Evolutionary conservation across 53 echinoderm and acorn worm genomes (phyloP).

Genomic region (Echinometra lucunter): DNA sequence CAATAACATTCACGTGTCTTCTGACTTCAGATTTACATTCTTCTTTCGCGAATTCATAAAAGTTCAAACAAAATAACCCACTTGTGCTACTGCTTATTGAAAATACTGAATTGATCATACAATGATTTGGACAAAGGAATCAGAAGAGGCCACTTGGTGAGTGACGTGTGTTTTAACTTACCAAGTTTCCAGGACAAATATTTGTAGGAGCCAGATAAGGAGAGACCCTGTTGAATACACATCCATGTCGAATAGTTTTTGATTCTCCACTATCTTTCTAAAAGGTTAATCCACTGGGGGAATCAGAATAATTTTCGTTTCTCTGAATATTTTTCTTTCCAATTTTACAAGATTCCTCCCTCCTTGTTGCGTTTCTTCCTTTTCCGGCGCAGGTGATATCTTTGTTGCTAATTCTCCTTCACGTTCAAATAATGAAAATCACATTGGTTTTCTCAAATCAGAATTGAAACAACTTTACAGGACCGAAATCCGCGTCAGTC

Average conservation of each 20-base stretch:
- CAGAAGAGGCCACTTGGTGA: not conserved
- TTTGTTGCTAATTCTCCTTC: not conserved
- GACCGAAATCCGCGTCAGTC: not conserved
- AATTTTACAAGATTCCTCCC: not conserved
- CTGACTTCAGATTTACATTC: not conserved
- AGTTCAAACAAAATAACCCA: not conserved
- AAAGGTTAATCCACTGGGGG: slow-evolving; percentile 10
- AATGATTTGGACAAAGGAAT: not conserved
- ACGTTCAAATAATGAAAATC: not conserved
- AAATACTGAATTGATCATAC: not conserved
- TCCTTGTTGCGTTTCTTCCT: not conserved
- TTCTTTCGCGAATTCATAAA: not conserved
- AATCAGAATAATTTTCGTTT: not conserved
- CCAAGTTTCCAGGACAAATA: slow-evolving; percentile 70
- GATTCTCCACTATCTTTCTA: not conserved
- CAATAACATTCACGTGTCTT: not conserved
- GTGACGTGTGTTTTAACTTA: slow-evolving; percentile 41
- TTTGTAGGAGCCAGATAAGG: slow-evolving; percentile 67
- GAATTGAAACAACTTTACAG: not conserved
- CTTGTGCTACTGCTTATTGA: not conserved
- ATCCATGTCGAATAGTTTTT: slow-evolving; percentile 52
- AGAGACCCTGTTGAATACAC: slow-evolving; percentile 59
- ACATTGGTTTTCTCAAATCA: not conserved
- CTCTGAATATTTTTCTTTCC: not conserved
- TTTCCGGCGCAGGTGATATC: slow-evolving; percentile 9